These are phyloP conservation scores for Rhagonycha fulva DNA, from an alignment of 2,888 invertebrate genomes.

Conservation along the genomic window DNA sequence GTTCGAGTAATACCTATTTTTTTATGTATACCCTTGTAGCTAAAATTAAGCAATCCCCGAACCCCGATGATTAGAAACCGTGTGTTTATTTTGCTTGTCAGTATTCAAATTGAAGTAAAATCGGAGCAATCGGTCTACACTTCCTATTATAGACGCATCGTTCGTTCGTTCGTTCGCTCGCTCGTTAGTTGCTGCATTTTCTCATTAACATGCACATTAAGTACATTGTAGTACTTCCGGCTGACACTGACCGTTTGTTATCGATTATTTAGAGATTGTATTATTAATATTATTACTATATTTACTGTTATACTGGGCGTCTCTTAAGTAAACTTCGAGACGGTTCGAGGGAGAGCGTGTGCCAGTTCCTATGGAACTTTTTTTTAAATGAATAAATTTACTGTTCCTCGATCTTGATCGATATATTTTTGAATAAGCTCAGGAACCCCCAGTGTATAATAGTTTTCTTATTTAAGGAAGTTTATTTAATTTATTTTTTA, in stretches of 20 bases:
- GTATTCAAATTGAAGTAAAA: constrained; percentile 33
- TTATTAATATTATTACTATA: constrained; percentile 15
- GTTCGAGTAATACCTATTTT: constrained; percentile 20
- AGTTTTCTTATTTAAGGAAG: constrained; percentile 17
- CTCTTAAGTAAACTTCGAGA: constrained; percentile 4
- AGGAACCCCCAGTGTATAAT: constrained; percentile 16
- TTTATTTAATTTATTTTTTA: constrained; percentile 54
- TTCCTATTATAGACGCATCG: constrained; percentile 36
- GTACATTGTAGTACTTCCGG: constrained; percentile 34
- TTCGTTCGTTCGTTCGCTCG: constrained; percentile 23
- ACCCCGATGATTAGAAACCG: constrained; percentile 35
- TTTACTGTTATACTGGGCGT: constrained; percentile 10
- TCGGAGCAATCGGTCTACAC: constrained; percentile 34
- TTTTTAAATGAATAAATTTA: background rate
- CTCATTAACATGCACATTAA: constrained; percentile 34
- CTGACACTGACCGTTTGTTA: constrained; percentile 36
- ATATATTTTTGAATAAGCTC: background rate
- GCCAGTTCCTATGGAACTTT: constrained; percentile 4
- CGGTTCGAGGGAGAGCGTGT: constrained; percentile 2
- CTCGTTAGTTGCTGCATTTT: constrained; percentile 32
- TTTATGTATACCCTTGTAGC: background rate
- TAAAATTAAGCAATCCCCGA: background rate
- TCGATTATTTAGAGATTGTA: constrained; percentile 28
- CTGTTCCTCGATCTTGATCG: constrained; percentile 1
- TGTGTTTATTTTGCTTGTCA: constrained; percentile 49